Evolutionary conservation across 2,888 invertebrate genomes (phyloP), one percentile per base, ranked within the genome.

Genomic region (Abrostola tripartita): DNA sequence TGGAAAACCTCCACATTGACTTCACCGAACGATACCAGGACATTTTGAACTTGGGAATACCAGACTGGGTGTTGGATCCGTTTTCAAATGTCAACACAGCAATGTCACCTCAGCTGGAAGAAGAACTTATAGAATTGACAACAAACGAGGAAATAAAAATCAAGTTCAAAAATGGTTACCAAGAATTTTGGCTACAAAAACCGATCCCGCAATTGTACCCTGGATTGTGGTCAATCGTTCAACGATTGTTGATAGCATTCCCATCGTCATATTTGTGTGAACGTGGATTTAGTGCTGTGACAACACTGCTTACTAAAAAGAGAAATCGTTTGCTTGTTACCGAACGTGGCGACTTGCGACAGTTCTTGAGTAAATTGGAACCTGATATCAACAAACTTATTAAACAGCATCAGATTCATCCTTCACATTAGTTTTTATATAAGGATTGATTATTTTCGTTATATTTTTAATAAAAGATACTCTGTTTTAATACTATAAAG

Each of bases 31-130:
- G 68, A 59, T 74, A 37, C 65, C 68, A 79, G 63, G 70, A 75
- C 63, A 76, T 65, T 60, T 62, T 67, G 59, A 71, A 66, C 14
- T 69, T 72, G 65, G 71, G 72, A 61, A 75, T 81, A 72, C 72
- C 68, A 75, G 73, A 76, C 61, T 74, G 67, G 74, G 71, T 76
- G 66, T 78, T 73, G 50, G 71, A 78, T 74, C 71, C 68, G 11
- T 76, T 76, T 77, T 78, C 68, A 78, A 77, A 80, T 68, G 63
- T 70, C 75, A 71, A 72, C 74, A 74, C 58, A 74, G 76, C 68
- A 76, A 66, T 72, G 37, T 76, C 67, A 78, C 50, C 61, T 14
- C 66, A 71, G 62, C 57, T 75, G 61, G 68, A 74, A 76, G 68
- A 77, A 73, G 64, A 77, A 70, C 69, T 72, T 65, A 71, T 58